Conservation (phyloP, 2,797 vertebrate species). For the Crypturellus tataupa region DNA sequence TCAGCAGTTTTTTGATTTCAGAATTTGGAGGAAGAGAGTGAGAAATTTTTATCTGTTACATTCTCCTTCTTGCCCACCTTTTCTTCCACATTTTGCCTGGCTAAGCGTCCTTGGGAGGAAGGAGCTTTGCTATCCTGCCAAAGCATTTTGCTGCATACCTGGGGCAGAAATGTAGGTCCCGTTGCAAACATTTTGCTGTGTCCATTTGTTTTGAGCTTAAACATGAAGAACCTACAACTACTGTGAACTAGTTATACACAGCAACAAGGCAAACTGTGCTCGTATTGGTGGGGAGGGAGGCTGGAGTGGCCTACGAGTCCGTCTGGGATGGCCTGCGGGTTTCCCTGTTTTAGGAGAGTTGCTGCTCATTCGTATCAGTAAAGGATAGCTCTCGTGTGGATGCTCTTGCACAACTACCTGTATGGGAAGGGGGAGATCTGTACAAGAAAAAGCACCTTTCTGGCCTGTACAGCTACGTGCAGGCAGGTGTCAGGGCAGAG, state of each 20-base stretch:
- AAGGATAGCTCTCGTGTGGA: neutral
- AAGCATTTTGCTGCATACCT: neutral
- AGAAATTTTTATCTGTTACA: neutral
- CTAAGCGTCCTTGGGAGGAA: neutral
- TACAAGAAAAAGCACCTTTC: constrained; percentile 21
- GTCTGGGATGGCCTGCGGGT: neutral
- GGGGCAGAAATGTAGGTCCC: neutral
- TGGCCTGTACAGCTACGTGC: neutral
- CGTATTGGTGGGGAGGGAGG: neutral
- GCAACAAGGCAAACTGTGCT: neutral
- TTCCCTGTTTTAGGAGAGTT: neutral
- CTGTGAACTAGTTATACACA: neutral
- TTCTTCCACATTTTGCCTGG: neutral
- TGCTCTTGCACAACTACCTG: constrained; percentile 37
- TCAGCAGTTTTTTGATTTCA: neutral
- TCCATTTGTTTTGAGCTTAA: neutral
- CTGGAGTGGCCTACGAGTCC: neutral
- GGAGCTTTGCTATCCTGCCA: neutral
- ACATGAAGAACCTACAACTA: neutral
- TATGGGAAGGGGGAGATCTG: neutral
- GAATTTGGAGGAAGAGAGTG: neutral
- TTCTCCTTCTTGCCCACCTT: neutral
- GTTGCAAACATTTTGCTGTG: neutral
- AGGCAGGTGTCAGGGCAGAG: constrained; percentile 1
- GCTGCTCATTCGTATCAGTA: neutral